These are phyloP conservation scores for Hylaeus anthracinus DNA, from an alignment of 1,140 invertebrate genomes.

Conservation along the genomic window DNA sequence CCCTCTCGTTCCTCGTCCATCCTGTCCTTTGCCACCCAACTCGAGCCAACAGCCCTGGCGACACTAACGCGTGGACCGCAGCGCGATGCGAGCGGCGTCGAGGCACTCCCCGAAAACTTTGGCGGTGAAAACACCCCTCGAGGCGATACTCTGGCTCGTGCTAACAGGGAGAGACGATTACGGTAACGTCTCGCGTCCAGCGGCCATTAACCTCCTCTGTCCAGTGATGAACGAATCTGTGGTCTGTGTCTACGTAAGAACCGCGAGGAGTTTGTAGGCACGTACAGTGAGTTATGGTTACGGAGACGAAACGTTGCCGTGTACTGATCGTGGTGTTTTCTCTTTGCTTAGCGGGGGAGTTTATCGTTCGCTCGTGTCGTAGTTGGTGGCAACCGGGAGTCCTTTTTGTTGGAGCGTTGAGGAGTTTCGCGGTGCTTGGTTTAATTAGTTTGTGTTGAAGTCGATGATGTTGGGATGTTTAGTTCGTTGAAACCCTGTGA, in stretches of 20 bases:
- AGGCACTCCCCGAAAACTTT: conserved; percentile 22
- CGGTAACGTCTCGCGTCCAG: neutral
- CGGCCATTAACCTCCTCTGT: conserved; percentile 31
- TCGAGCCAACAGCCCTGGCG: neutral
- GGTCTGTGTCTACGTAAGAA: neutral
- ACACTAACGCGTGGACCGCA: conserved; percentile 5
- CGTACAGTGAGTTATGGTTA: neutral
- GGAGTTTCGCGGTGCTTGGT: too few relatives aligned
- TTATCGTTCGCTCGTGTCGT: too few relatives aligned
- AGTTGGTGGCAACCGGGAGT: too few relatives aligned
- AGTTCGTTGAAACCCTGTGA: too few relatives aligned
- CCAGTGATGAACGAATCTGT: conserved; percentile 14
- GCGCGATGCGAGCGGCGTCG: conserved; percentile 19
- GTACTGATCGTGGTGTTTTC: neutral
- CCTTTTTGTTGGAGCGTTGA: too few relatives aligned
- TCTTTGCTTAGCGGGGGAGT: too few relatives aligned
- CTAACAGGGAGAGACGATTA: conserved; percentile 37
- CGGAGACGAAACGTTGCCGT: neutral
- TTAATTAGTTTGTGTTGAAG: too few relatives aligned
- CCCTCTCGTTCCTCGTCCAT: too few relatives aligned
- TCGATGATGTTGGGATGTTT: too few relatives aligned
- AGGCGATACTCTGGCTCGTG: neutral
- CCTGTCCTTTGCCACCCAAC: neutral
- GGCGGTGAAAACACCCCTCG: conserved; percentile 25
- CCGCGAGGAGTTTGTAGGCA: neutral